A percentile compares a stretch with the other conserved stretches of the same genome.
Evolutionary conservation across 2,888 invertebrate species (phyloP).

Genomic region (Anthrax anthrax): DNA sequence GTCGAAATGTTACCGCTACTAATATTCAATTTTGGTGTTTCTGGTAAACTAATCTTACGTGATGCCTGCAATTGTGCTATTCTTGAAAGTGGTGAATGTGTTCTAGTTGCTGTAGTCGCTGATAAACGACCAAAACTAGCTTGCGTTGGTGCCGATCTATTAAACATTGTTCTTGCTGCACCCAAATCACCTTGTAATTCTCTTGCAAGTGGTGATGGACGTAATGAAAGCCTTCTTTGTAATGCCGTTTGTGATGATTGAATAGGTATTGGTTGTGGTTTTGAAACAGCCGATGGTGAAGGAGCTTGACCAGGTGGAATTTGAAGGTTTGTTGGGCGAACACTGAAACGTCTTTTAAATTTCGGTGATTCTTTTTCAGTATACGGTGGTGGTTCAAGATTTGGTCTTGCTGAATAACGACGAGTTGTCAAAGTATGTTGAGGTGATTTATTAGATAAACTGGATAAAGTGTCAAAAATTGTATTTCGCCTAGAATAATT

Average conservation of each 20-base stretch:
- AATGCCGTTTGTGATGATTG: constrained; percentile 21
- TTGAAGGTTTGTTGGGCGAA: constrained; percentile 27
- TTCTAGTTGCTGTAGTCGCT: constrained; percentile 13
- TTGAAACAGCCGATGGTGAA: constrained; percentile 8
- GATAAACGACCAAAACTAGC: constrained; percentile 2
- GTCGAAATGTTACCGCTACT: neutral
- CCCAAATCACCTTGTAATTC: constrained; percentile 15
- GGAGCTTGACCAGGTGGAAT: constrained; percentile 31
- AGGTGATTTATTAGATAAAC: constrained; percentile 2
- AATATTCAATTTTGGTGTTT: neutral
- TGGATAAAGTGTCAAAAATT: constrained; percentile 21
- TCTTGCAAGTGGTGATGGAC: constrained; percentile 30
- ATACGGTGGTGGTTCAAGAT: constrained; percentile 29
- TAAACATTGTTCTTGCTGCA: neutral
- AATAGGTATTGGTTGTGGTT: neutral
- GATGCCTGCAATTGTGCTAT: constrained; percentile 33
- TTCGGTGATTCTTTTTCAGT: constrained; percentile 22
- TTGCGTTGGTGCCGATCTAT: neutral
- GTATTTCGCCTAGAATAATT: constrained; percentile 22
- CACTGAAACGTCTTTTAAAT: constrained; percentile 21
- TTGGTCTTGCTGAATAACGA: constrained; percentile 20
- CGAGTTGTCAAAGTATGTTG: constrained; percentile 11
- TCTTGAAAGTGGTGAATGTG: constrained; percentile 31
- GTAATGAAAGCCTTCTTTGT: constrained; percentile 28
- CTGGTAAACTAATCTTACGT: constrained; percentile 24